These are phyloP conservation scores for Pardosa pseudoannulata DNA, from an alignment of 2,888 invertebrate genomes.

Conservation along the genomic window DNA sequence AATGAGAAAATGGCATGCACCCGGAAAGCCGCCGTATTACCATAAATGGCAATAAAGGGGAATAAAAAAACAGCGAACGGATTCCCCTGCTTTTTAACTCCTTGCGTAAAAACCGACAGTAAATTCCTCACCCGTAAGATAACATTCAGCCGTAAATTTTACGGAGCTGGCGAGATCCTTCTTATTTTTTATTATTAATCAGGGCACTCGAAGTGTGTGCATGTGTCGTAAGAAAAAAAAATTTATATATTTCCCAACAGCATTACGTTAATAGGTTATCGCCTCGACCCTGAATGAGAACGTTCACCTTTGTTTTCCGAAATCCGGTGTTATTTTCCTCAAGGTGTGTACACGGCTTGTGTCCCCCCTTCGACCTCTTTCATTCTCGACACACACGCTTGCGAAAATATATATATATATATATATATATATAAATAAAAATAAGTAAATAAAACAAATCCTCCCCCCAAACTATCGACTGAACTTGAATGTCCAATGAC, in stretches of 20 bases:
- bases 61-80: too few relatives aligned
- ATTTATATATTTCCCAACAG: slow-evolving; percentile 55
- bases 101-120: neutral
- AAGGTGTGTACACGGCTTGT: neutral
- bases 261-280: slow-evolving; percentile 46
- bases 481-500: neutral
- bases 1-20: too few relatives aligned
- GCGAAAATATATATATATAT: too few relatives aligned
- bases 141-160: slow-evolving; percentile 33
- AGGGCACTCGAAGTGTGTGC: slow-evolving; percentile 1
- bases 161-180: neutral
- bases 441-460: too few relatives aligned
- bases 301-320: slow-evolving; percentile 62
- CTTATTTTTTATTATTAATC: too few relatives aligned
- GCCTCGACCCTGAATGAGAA: slow-evolving; percentile 39
- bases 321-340: neutral
- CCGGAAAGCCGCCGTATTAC: neutral
- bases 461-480: too few relatives aligned
- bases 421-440: too few relatives aligned
- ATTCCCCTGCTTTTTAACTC: neutral
- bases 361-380: too few relatives aligned
- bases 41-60: neutral
- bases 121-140: slow-evolving; percentile 4
- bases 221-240: neutral
- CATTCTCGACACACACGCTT: too few relatives aligned